Base-by-base conservation (phyloP, 2,888 invertebrate genomes). In the Diaphora mendica region DNA sequence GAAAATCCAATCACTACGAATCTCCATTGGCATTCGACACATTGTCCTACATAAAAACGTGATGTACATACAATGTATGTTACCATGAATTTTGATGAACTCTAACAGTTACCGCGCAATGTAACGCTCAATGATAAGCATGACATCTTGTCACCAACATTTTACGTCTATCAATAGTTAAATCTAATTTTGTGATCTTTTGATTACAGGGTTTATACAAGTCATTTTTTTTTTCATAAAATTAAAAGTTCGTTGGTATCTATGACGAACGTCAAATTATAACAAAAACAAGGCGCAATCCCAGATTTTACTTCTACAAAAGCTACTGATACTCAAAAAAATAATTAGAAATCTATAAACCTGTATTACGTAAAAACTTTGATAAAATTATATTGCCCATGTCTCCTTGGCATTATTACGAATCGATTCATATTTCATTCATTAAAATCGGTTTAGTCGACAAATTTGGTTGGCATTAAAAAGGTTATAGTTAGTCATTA, bases 61-160 rank as follows among this genome's bases (percentile, higher is more conserved):
- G 82, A 79, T 76, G 70, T 66, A 73, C 73, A 81, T 78, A 76
- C 78, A 77, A 75, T 82, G 73, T 66, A 73, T 74, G 78, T 76
- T 82, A 85, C 82, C 88, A 88, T 89, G 88, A 88, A 89, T 89
- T 88, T 89, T 87, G 84, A 89, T 89, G 89, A 87, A 84, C 81
- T 83, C 82, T 83, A 76, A 70, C 75, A 81, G 82, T 88, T 85
- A 83, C 80, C 80, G 77, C 75, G 78, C 77, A 79, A 82, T 79
- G 82, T 83, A 79, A 77, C 77, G 75, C 74, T 73, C 74, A 80
- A 75, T 83, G 79, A 79, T 82, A 68, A 62, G 76, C 73, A 73
- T 77, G 75, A 77, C 80, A 84, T 80, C 79, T 80, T 86, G 82
- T 82, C 82, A 85, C 77, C 76, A 77, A 72, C 68, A 48, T 79